These are phyloP conservation scores for Candoia aspera DNA, from an alignment of 2,113 vertebrate genomes.

Conservation along the genomic window DNA sequence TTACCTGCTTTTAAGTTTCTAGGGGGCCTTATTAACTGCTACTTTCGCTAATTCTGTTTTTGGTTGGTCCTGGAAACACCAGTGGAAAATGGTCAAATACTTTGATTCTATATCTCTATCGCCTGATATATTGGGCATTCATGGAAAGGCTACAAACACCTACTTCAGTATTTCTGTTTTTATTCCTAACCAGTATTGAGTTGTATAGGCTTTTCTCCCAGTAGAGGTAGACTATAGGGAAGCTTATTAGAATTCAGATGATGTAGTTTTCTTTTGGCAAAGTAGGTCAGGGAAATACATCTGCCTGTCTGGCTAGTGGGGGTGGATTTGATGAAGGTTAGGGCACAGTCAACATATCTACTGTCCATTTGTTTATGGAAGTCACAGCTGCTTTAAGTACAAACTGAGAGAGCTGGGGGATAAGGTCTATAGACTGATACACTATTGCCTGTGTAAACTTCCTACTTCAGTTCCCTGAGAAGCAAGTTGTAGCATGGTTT, in stretches of 20 bases:
- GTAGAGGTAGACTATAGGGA: neutral
- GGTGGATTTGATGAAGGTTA: neutral
- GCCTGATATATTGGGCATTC: neutral
- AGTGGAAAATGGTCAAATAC: neutral
- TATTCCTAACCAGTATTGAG: neutral
- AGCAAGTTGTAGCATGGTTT: neutral
- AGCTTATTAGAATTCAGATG: constrained; percentile 54
- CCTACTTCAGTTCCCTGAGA: neutral
- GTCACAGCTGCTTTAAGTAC: constrained; percentile 14
- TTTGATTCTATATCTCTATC: neutral
- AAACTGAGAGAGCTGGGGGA: constrained; percentile 4
- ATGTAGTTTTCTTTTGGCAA: constrained; percentile 44
- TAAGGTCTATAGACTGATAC: neutral
- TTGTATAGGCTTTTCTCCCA: neutral
- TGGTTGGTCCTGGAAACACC: neutral
- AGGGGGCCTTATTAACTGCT: neutral
- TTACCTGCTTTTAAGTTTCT: neutral
- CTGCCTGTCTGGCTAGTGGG: constrained; percentile 23
- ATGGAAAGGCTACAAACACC: neutral
- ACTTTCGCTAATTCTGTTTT: neutral
- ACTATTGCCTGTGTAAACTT: neutral
- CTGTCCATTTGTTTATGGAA: constrained; percentile 30
- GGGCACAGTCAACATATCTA: constrained; percentile 1
- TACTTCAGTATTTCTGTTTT: neutral
- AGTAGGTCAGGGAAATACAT: constrained; percentile 39